A percentile compares a stretch with the other conserved stretches of the same genome.
These are phyloP conservation scores for Marmota flaviventris DNA, from an alignment of 2,113 vertebrate genomes.

Conservation along the genomic window DNA sequence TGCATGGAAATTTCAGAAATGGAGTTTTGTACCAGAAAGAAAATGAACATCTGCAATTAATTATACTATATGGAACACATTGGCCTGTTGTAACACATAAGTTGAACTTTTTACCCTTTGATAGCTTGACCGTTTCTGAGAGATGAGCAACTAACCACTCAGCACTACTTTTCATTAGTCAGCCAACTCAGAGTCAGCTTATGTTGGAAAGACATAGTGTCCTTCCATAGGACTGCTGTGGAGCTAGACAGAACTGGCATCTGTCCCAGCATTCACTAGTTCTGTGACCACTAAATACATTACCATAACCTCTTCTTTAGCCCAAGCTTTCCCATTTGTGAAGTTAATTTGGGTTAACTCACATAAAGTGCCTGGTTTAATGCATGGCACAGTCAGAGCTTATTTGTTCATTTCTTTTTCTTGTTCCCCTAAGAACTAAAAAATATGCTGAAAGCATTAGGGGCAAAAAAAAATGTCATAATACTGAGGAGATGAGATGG, in stretches of 20 bases:
- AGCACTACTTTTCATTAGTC: not conserved
- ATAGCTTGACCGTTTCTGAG: not conserved
- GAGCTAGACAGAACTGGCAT: not conserved
- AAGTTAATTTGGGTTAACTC: not conserved
- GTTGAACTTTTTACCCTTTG: not conserved
- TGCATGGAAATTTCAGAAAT: slow-evolving; percentile 55
- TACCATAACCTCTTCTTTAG: not conserved
- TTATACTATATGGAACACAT: not conserved
- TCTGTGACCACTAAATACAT: not conserved
- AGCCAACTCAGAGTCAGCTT: not conserved
- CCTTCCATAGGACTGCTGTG: not conserved
- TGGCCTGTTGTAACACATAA: not conserved
- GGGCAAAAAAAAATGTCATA: not conserved
- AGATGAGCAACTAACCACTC: not conserved
- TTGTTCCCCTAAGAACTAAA: not conserved
- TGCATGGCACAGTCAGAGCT: not conserved
- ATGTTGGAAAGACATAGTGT: not conserved
- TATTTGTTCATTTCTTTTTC: not conserved
- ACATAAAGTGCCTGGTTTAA: not conserved
- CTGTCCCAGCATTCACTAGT: not conserved
- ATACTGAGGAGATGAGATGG: not conserved
- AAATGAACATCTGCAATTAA: slow-evolving; percentile 56
- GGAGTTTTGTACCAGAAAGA: slow-evolving; percentile 18
- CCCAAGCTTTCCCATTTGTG: not conserved
- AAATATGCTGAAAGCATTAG: not conserved